A percentile compares a stretch with the other conserved stretches of the same genome.
These are phyloP conservation scores for Glossophaga mutica DNA, from an alignment of 2,797 vertebrate species.

Conservation along the genomic window DNA sequence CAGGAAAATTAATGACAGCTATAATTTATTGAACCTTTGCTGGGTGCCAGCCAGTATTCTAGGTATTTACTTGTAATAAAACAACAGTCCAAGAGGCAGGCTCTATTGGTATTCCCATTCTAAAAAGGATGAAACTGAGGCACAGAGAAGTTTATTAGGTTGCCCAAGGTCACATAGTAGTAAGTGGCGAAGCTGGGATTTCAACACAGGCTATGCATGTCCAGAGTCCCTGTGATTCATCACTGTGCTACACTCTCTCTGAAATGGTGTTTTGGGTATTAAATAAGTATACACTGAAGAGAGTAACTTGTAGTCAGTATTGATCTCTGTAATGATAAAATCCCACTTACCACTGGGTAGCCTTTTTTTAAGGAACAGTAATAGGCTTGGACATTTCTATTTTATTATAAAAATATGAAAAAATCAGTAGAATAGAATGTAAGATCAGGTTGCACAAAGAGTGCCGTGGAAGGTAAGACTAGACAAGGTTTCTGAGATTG, in stretches of 20 bases:
- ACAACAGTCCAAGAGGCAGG: neutral
- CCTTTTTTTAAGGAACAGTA: neutral
- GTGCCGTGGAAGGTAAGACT: neutral
- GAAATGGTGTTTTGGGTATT: neutral
- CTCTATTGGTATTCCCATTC: fast-evolving
- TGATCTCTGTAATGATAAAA: neutral
- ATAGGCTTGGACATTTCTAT: neutral
- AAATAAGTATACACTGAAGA: neutral
- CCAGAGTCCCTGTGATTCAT: neutral
- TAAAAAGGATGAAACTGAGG: neutral
- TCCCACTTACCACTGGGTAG: neutral
- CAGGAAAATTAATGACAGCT: fast-evolving
- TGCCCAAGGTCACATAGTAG: neutral
- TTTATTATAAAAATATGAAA: neutral
- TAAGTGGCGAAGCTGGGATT: neutral
- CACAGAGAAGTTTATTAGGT: neutral
- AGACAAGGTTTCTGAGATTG: neutral
- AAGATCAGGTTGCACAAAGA: fast-evolving
- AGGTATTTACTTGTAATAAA: neutral
- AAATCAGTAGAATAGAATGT: neutral
- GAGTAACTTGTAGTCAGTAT: neutral
- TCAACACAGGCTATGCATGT: neutral
- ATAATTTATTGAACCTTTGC: neutral
- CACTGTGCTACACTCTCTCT: neutral
- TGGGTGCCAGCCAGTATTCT: neutral